Percentiles rank a stretch among this genome's conserved stretches.
Conservation (phyloP, 1,140 invertebrate species). For the Piezodorus guildinii region DNA sequence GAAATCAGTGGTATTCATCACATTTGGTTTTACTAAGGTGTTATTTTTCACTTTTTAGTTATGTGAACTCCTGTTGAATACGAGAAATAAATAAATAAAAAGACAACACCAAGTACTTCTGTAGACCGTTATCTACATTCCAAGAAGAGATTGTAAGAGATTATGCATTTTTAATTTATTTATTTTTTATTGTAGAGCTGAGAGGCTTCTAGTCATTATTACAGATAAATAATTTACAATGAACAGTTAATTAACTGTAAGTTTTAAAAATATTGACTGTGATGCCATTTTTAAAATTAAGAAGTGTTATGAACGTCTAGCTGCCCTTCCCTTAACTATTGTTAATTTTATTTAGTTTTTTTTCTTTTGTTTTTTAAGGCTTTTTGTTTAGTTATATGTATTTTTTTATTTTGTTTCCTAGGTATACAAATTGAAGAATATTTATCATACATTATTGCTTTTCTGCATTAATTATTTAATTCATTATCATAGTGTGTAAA, state of each 20-base stretch:
- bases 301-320: background rate
- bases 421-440: background rate
- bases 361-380: background rate
- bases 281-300: slow-evolving; percentile 10
- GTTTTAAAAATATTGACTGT: slow-evolving; percentile 10
- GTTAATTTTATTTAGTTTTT: background rate
- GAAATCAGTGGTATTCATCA: no score
- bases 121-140: background rate
- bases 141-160: background rate
- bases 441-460: background rate
- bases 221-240: background rate
- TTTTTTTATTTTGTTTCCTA: background rate
- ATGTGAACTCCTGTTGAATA: background rate
- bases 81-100: background rate
- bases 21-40: no score
- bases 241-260: background rate
- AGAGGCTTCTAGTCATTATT: slow-evolving; percentile 12
- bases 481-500: background rate
- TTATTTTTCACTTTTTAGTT: background rate
- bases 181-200: slow-evolving; percentile 6
- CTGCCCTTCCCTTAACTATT: no score
- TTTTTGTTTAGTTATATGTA: background rate
- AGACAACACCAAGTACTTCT: background rate
- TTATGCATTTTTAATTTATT: background rate
- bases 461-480: background rate